Conservation (phyloP, 2,797 vertebrate genomes). For the Mormyrus proboscirostris region DNA sequence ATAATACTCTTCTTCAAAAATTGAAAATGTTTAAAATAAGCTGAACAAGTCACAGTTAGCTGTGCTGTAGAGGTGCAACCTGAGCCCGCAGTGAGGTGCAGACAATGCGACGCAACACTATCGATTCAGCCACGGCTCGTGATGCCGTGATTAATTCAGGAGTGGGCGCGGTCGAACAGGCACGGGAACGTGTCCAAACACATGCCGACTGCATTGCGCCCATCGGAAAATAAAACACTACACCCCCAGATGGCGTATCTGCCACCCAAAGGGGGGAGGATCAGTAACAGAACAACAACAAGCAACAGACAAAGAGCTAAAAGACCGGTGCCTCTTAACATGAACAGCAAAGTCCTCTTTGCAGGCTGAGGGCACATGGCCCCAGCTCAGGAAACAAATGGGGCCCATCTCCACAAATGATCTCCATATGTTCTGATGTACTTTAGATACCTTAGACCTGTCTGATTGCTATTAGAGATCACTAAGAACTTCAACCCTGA, state of each 20-base stretch:
- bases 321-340: background rate
- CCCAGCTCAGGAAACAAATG: background rate
- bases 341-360: background rate
- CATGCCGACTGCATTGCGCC: constrained; percentile 60
- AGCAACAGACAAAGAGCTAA: background rate
- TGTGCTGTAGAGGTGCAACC: background rate
- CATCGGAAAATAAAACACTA: constrained; percentile 56
- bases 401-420: background rate
- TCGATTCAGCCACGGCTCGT: background rate
- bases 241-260: constrained; percentile 57
- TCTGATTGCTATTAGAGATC: background rate
- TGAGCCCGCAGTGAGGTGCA: background rate
- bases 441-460: background rate
- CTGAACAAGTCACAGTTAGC: background rate
- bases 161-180: constrained; percentile 47
- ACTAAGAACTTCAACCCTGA: background rate
- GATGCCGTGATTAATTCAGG: constrained; percentile 32
- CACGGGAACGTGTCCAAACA: constrained; percentile 54
- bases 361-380: background rate
- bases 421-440: background rate
- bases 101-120: background rate
- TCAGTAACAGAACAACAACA: constrained; percentile 26
- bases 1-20: background rate
- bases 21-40: background rate
- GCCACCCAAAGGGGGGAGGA: constrained; percentile 34